Evolutionary conservation across 2,888 invertebrate genomes (phyloP), one percentile per base, ranked within the genome.

Genomic region (Dynastes hyllus): DNA sequence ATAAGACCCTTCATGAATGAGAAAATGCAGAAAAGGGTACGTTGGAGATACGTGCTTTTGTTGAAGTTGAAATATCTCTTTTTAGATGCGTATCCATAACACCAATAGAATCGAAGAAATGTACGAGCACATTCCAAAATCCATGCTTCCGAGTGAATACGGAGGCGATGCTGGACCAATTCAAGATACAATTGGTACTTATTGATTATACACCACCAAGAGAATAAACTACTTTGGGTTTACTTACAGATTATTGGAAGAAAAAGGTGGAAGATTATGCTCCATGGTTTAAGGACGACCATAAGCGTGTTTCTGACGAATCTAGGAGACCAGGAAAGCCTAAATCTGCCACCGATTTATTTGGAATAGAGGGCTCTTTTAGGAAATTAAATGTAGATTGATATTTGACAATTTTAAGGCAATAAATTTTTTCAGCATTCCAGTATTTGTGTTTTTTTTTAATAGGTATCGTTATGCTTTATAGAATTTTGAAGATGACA

Each of bases 61-160:
- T 45, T 45, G 11, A 11, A 45, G 45, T 11, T 45, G 8, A 11
- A 45, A 8, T 6, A 8, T 1, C 8, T 37, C 5, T 5, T 65
- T 55, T 89, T 79, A 92, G 92, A 86, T 92, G 78, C 88, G 88
- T 80, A 89, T 92, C 1, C 91, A 92, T 83, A 79, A 71, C 3
- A 90, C 88, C 78, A 87, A 89, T 73, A 88, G 91, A 83, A 88
- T 90, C 78, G 91, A 92, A 0, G 90, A 91, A 29, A 88, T 94
- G 75, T 91, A 92, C 83, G 88, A 92, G 83, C 84, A 90, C 71
- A 89, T 94, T 22, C 92, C 93, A 0, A 90, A 91, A 82, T 90
- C 91, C 2, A 88, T 92, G 66, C 87, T 94, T 66, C 94, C 94
- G 0, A 87, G 86, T 5, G 94, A 94, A 85, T 94, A 94, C 84